These are phyloP conservation scores for Rotaria magnacalcarata DNA, from an alignment of 2,888 invertebrate genomes.

Conservation along the genomic window DNA sequence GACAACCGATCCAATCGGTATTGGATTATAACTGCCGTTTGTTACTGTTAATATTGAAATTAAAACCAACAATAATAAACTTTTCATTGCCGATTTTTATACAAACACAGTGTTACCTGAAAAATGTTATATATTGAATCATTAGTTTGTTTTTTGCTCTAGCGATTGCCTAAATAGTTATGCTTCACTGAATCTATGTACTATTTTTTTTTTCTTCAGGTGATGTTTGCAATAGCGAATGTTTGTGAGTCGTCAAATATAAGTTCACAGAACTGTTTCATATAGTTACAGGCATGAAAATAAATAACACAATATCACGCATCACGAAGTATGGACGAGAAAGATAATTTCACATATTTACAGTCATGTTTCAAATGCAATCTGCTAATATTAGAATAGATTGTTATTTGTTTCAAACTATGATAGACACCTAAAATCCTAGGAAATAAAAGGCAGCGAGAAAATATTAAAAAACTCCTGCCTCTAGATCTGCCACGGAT, in stretches of 20 bases:
- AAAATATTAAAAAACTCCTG: too few species aligned
- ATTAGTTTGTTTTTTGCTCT: background rate
- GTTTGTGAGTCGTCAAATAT: background rate
- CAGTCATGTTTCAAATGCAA: too few species aligned
- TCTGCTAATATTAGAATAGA: too few species aligned
- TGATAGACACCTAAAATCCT: too few species aligned
- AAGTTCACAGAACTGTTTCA: too few species aligned
- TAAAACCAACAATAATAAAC: background rate
- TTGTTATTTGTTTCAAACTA: too few species aligned
- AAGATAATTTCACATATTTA: too few species aligned
- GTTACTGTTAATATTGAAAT: background rate
- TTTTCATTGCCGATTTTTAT: background rate
- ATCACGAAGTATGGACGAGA: too few species aligned
- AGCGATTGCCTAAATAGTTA: background rate
- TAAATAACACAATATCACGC: background rate
- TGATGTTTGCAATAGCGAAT: too few species aligned
- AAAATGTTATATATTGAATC: background rate
- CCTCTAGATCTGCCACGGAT: too few species aligned
- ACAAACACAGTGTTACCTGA: background rate
- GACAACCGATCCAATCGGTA: background rate
- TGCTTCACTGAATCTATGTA: background rate
- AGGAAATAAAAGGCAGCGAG: too few species aligned
- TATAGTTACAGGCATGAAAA: background rate
- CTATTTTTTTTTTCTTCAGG: background rate
- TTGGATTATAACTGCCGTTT: background rate